Evolutionary conservation across 35 echinoderm and acorn worm species (phyloP), one percentile per base, ranked within the genome.

Genomic region (Apostichopus californicus): DNA sequence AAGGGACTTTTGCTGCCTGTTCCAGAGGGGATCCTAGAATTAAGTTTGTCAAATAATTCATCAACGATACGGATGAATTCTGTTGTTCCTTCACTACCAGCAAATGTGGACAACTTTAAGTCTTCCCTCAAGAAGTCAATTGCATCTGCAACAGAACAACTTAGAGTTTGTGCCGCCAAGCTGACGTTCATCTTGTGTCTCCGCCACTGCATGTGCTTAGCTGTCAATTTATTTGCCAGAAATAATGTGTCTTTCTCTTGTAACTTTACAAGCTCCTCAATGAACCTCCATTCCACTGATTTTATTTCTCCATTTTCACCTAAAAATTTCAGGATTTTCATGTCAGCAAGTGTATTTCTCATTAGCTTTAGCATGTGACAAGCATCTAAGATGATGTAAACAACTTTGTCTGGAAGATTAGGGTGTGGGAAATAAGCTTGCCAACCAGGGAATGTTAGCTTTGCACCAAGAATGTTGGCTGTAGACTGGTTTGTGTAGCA

Each of bases 281-380:
- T 86, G 55, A n/a, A 86, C 17, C 17, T 86, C 83, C 54, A 58
- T 26, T 86, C 53, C 54, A 24, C 83, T 86, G 83, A 55, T 17
- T 60, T 86, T 0, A 21, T 10, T 57, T 86, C 59, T 4, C 83
- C 83, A 80, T 6, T 12, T 5, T 86, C 83, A 86, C 18, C 25
- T 18, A 56, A 9, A 46, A 18, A 82, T n/a, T 5, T 66, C 15
- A 68, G 64, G 11, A 68, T 68, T 64, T 75, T 92, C 20, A 84
- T 34, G 34, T 22, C 66, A 8, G 71, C 57, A 5, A 92, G 57
- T 68, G 80, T 70, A 26, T 92, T 92, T 56, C 78, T 14, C 34
- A 82, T 73, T 6, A 86, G 18, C 20, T 92, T 83, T 56, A 92
- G 26, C 91, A 84, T 92, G 91, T 92, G 79, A 18, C 79, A 83